phyloP scores from a whole-genome alignment of 1,140 invertebrate species.

The Neomicropteryx cornuta region DNA sequence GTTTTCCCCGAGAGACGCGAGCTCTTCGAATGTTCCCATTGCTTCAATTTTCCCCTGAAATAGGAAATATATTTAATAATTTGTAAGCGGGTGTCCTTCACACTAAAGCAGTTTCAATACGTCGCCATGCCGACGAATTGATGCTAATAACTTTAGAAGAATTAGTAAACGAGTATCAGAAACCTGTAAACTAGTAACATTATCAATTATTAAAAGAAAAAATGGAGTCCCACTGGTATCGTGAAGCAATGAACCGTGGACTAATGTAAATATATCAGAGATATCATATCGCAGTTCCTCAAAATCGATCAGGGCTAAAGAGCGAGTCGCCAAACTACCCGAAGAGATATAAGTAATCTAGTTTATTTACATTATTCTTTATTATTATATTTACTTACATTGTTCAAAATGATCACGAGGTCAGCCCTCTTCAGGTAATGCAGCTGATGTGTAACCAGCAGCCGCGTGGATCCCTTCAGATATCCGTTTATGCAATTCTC shows the following conservation, averaged over 20 bases:
- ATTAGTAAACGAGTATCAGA: background rate
- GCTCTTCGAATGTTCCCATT: constrained; percentile 26
- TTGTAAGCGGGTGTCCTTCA: background rate
- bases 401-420: constrained; percentile 65
- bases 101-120: background rate
- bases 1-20: constrained; percentile 31
- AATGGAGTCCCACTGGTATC: too few species aligned
- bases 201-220: background rate
- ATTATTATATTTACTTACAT: constrained; percentile 32
- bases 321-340: constrained; percentile 1
- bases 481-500: constrained; percentile 58
- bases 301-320: background rate
- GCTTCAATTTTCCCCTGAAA: constrained; percentile 40
- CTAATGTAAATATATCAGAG: background rate
- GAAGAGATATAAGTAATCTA: constrained; percentile 2
- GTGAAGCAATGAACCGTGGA: too few species aligned
- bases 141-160: background rate
- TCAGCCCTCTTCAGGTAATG: constrained; percentile 67
- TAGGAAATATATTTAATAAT: background rate
- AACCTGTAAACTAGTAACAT: background rate
- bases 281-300: constrained; percentile 1
- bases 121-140: background rate
- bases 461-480: constrained; percentile 46
- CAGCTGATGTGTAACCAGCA: constrained; percentile 75
- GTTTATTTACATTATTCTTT: constrained; percentile 8